Evolutionary conservation across 2,888 invertebrate species (phyloP).

Genomic region (Onthophagus sagittarius): DNA sequence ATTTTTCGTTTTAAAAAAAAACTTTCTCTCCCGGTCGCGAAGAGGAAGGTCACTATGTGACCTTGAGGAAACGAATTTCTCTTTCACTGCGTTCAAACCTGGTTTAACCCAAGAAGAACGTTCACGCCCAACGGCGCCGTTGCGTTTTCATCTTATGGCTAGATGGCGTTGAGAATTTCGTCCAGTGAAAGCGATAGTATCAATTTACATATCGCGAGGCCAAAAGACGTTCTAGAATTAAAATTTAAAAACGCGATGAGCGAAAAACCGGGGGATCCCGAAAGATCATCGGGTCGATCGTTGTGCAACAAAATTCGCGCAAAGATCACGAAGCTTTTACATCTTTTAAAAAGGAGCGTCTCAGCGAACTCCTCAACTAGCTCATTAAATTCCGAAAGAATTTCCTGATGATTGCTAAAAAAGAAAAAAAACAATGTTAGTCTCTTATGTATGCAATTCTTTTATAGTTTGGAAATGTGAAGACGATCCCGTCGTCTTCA

Average conservation of each 20-base stretch:
- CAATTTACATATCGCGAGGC: not conserved
- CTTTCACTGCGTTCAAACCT: conserved; percentile 38
- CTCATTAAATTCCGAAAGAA: not conserved
- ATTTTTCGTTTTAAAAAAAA: not conserved
- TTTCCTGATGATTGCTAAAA: not conserved
- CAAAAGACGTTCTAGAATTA: not conserved
- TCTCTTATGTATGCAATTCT: not conserved
- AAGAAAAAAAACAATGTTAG: not conserved
- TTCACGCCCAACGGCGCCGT: not conserved
- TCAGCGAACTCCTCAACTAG: no score
- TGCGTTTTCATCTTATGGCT: not conserved
- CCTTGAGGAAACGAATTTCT: conserved; percentile 43
- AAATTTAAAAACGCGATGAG: not conserved
- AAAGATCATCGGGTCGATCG: not conserved
- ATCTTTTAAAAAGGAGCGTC: no score
- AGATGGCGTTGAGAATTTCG: not conserved
- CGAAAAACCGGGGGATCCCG: not conserved
- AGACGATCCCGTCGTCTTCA: not conserved
- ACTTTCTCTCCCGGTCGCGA: conserved; percentile 34
- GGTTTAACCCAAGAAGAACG: conserved; percentile 32
- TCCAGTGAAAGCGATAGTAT: not conserved
- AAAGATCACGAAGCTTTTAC: not conserved
- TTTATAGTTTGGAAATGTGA: not conserved
- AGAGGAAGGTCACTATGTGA: conserved; percentile 40
- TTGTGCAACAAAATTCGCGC: not conserved